phyloP scores from a whole-genome alignment of 1,140 invertebrate genomes.

The Magallana ariakensis region DNA sequence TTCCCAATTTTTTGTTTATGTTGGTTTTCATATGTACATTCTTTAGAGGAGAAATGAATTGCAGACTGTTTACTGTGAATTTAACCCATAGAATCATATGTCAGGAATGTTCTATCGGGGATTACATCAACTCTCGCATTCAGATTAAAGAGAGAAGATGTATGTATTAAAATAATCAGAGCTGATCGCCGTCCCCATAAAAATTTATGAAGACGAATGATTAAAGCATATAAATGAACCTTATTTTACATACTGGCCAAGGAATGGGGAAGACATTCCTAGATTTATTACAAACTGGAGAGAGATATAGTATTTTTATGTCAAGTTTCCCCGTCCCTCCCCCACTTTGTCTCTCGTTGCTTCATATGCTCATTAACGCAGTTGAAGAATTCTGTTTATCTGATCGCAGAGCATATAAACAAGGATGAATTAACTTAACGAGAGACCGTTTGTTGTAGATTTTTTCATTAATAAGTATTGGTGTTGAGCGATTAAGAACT shows the following conservation, averaged over 20 bases:
- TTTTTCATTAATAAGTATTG: slow-evolving; percentile 6
- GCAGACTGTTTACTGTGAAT: neutral
- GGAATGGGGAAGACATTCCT: too few species aligned
- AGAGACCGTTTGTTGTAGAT: neutral
- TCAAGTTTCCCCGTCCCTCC: neutral
- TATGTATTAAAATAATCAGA: neutral
- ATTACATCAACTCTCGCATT: neutral
- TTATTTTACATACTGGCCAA: too few species aligned
- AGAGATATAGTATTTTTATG: neutral
- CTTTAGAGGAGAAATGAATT: neutral
- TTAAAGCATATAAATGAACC: too few species aligned
- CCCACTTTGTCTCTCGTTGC: too few species aligned
- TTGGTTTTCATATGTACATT: neutral
- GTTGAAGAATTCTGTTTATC: neutral
- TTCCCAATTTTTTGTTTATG: neutral
- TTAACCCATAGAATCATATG: neutral
- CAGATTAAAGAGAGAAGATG: neutral
- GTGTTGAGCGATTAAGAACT: neutral
- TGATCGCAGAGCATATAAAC: neutral
- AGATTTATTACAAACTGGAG: too few species aligned
- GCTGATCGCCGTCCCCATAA: neutral
- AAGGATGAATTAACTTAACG: neutral
- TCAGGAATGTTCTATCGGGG: slow-evolving; percentile 2
- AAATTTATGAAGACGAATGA: neutral
- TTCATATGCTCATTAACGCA: too few species aligned